phyloP scores from a whole-genome alignment of 1,140 invertebrate species.

The Drosophila orena region DNA sequence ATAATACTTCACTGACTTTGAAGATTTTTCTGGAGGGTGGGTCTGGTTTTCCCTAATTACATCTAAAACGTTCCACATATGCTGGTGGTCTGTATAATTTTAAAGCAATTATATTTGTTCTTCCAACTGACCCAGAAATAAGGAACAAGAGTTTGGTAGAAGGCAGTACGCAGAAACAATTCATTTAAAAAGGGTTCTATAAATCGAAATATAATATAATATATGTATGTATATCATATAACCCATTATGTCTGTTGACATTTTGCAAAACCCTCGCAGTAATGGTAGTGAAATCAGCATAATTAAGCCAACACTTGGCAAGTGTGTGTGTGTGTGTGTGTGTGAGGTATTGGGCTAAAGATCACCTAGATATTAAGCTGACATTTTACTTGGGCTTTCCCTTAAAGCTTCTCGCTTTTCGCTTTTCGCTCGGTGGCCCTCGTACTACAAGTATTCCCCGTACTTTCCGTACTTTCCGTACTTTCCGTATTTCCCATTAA shows the following conservation, averaged over 20 bases:
- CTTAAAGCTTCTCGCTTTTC: conserved; percentile 8
- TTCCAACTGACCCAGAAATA: background rate
- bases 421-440: background rate
- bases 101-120: conserved; percentile 3
- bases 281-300: conserved; percentile 5
- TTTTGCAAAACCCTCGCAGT: no score
- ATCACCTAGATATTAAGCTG: conserved; percentile 2
- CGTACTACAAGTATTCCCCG: background rate
- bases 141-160: no score
- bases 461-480: background rate
- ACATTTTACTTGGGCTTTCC: conserved; percentile 19
- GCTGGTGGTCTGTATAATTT: conserved; percentile 3
- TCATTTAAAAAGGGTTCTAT: background rate
- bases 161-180: background rate
- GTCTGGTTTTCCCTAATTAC: conserved; percentile 1
- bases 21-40: conserved; percentile 4
- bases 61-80: conserved; percentile 21
- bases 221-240: no score
- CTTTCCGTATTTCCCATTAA: conserved; percentile 27
- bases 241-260: no score
- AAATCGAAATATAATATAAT: background rate
- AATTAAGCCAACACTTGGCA: background rate
- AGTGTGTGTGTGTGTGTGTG: background rate
- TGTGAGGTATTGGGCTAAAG: background rate
- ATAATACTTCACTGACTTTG: conserved; percentile 14